Evolutionary conservation across 2,888 invertebrate genomes (phyloP), one percentile per base, ranked within the genome.

Genomic region (Tuta absoluta): DNA sequence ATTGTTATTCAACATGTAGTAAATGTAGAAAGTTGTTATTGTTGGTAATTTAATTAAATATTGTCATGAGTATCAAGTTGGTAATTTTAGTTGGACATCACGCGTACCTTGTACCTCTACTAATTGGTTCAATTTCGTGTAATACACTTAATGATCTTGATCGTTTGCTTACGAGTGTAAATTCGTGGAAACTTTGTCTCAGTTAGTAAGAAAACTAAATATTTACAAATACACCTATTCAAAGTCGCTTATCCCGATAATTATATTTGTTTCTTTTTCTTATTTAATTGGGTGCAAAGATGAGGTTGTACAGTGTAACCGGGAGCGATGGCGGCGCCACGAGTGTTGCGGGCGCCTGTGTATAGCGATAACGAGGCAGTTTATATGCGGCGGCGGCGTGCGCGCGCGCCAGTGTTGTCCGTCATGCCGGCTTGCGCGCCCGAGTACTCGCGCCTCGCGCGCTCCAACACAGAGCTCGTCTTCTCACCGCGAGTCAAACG

Each of bases 341-440:
- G 70, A 76, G 75, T 75, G 78, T 75, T 77, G 76, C 69, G 70
- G 77, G 75, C 76, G 78, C 76, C 78, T 77, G 58, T 58, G 65
- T 60, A 48, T 71, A 70, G 70, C 74, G 87, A 89, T 88, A 90
- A 90, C 85, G 84, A 84, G 79, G 75, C 76, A 70, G 82, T 87
- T 91, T 91, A 91, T 89, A 91, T 91, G 84, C 82, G 74, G 75
- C 65, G 73, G 69, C 71, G 68, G 68, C 64, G 69, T 68, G 80
- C 83, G 85, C 88, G 88, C 89, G 87, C 87, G 84, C 79, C 86
- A 89, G 86, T 89, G 69, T 66, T 64, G 67, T 69, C 74, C 80
- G 87, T 82, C 80, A 95, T 95, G 95, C 95, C 95, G 83, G 93
- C 94, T 73, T 94, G 94, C 77, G 92, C 93, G 75, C 92, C 94